phyloP scores from a whole-genome alignment of 2,113 vertebrate genomes.

The Gulo gulo region DNA sequence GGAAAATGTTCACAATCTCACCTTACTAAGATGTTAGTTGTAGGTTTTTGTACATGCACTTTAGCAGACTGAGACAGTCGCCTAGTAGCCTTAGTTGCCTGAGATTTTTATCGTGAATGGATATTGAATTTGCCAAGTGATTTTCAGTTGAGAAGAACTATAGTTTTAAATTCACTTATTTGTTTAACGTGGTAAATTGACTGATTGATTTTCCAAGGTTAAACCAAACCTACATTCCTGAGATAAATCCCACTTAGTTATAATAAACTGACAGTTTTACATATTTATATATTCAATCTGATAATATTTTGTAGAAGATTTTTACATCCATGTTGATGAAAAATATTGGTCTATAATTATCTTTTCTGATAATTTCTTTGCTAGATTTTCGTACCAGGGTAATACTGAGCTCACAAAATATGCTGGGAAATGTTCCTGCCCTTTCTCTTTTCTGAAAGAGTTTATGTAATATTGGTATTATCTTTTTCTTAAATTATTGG shows the following conservation, averaged over 20 bases:
- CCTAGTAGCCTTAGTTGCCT: neutral
- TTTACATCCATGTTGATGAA: neutral
- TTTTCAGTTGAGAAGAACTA: neutral
- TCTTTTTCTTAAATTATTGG: neutral
- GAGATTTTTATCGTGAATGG: neutral
- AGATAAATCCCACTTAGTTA: neutral
- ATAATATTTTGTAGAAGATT: neutral
- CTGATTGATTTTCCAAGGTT: neutral
- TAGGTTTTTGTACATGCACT: neutral
- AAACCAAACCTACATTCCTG: neutral
- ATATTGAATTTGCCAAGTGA: neutral
- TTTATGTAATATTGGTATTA: neutral
- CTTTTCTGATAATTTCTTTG: neutral
- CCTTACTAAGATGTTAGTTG: neutral
- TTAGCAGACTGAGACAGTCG: neutral
- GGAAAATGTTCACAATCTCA: neutral
- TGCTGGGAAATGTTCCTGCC: neutral
- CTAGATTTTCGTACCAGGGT: neutral
- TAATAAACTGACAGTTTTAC: neutral
- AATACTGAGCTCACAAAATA: neutral
- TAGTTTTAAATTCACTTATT: neutral
- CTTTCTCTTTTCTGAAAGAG: slow-evolving; percentile 22
- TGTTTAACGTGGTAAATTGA: neutral
- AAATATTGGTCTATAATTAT: neutral
- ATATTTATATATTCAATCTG: neutral